phyloP scores from a whole-genome alignment of 2,113 vertebrate genomes.

The Nothobranchius kuhntae region DNA sequence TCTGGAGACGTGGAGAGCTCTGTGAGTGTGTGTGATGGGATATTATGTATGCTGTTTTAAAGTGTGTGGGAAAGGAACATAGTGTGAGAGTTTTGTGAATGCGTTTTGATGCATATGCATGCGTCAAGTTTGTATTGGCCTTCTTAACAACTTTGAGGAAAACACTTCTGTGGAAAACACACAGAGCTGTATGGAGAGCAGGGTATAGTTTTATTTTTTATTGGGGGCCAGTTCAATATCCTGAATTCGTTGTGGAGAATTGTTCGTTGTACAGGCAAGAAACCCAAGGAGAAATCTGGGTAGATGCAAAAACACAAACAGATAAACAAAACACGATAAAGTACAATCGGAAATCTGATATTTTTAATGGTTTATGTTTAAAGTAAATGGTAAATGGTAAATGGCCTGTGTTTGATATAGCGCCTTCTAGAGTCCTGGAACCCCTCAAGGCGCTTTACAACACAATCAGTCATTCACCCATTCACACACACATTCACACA shows the following conservation, averaged over 20 bases:
- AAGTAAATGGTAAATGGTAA: too few relatives aligned
- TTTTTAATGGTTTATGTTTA: too few relatives aligned
- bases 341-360: too few relatives aligned
- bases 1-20: conserved; percentile 16
- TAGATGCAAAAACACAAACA: not conserved
- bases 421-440: too few relatives aligned
- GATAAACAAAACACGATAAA: not conserved
- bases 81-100: not conserved
- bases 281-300: not conserved
- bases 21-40: conserved; percentile 7
- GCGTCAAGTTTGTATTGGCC: not conserved
- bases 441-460: too few relatives aligned
- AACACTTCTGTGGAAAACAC: not conserved
- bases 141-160: conserved; percentile 18
- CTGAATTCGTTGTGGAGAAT: not conserved
- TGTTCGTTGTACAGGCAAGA: not conserved
- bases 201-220: not conserved
- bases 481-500: too few relatives aligned
- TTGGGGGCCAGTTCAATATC: not conserved
- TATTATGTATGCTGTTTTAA: conserved; percentile 19
- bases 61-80: conserved; percentile 1
- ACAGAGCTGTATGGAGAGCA: not conserved
- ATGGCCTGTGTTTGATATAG: too few relatives aligned
- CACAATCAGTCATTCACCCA: too few relatives aligned
- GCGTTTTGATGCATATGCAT: not conserved